Percentiles rank a stretch among this genome's conserved stretches.
Conservation (phyloP, 2,797 vertebrate genomes). For the Ibycter americanus region DNA sequence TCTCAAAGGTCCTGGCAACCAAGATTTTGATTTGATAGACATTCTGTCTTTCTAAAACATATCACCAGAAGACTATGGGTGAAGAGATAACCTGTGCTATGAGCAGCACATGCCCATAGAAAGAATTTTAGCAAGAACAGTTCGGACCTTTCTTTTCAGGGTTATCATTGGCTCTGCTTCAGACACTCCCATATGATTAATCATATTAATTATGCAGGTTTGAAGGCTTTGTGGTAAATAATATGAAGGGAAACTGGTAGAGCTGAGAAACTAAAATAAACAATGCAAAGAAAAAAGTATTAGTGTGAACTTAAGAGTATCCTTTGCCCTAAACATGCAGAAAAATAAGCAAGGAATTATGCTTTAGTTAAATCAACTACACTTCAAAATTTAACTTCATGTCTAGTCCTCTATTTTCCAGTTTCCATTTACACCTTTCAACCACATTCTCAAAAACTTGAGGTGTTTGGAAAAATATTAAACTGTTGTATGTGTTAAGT, state of each 20-base stretch:
- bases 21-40: background rate
- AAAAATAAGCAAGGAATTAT: background rate
- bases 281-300: background rate
- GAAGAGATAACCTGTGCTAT: background rate
- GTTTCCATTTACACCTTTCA: background rate
- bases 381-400: background rate
- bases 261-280: background rate
- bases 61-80: background rate
- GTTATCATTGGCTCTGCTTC: background rate
- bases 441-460: background rate
- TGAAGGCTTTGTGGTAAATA: background rate
- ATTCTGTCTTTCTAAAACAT: background rate
- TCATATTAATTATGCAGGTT: background rate
- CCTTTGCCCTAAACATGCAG: background rate
- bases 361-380: background rate
- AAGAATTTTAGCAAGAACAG: background rate
- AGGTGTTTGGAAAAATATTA: background rate
- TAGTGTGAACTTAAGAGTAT: background rate
- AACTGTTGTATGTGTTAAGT: background rate
- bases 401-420: background rate
- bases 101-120: background rate
- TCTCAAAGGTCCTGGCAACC: background rate
- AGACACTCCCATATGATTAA: background rate
- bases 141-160: background rate
- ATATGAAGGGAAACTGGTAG: background rate